A percentile compares a stretch with the other conserved stretches of the same genome.
These are phyloP conservation scores for Centroberyx gerrardi DNA, from an alignment of 2,797 vertebrate genomes.

Conservation along the genomic window DNA sequence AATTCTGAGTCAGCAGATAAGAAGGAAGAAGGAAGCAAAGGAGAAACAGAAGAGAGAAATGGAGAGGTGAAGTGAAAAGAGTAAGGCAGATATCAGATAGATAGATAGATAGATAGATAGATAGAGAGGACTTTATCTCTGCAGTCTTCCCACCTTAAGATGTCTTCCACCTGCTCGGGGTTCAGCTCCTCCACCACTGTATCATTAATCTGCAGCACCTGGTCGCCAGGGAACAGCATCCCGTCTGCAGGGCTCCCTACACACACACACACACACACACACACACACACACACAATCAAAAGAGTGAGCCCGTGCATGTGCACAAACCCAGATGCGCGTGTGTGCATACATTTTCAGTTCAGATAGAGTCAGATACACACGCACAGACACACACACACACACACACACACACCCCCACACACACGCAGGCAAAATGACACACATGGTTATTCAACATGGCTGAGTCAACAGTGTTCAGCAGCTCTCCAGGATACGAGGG, in stretches of 20 bases:
- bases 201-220: constrained; percentile 92
- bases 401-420: constrained; percentile 10
- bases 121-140: background rate
- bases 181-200: constrained; percentile 86
- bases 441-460: constrained; percentile 66
- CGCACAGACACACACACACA: constrained; percentile 7
- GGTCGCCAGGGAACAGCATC: constrained; percentile 90
- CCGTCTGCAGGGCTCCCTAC: constrained; percentile 88
- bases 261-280: constrained; percentile 48
- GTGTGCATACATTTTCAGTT: constrained; percentile 38
- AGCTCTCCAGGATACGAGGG: constrained; percentile 66
- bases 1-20: background rate
- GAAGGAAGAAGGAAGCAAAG: background rate
- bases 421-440: constrained; percentile 33
- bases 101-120: constrained; percentile 21
- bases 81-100: background rate
- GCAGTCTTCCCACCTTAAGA: constrained; percentile 88
- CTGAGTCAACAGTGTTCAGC: constrained; percentile 72
- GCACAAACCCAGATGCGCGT: constrained; percentile 47
- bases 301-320: constrained; percentile 49
- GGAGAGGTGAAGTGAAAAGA: constrained; percentile 8
- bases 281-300: constrained; percentile 39
- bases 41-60: constrained; percentile 19
- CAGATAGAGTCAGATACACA: constrained; percentile 40
- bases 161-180: constrained; percentile 85